Evolutionary conservation across 1,140 invertebrate genomes (phyloP), one percentile per base, ranked within the genome.

Genomic region (Drosophila tropicalis): DNA sequence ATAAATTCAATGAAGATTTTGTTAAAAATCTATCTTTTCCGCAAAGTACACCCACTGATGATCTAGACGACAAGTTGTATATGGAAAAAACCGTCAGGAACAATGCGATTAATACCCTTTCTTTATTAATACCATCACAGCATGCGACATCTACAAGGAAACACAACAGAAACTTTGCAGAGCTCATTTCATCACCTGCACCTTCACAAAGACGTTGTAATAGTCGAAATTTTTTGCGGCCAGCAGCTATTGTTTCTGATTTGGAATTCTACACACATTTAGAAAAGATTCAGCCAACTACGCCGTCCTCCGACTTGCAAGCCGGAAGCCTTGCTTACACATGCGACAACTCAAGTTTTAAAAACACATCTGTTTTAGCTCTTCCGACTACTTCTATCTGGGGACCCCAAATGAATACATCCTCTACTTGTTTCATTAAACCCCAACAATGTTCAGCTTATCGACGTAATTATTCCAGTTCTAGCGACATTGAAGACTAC

Each of bases 311-410:
- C 1, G 3, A 1, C 39, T 0, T n/a, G 17, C 7, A 1, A 58
- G 9, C 1, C 32, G 56, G 15, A 10, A 19, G 32, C 56, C 34
- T 4, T 19, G 4, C 41, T n/a, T 2, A 47, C 44, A 47, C 2
- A 19, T n/a, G 15, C 13, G 51, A 75, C n/a, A 51, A 56, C 1
- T 15, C 75, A 6, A 39, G 34, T 10, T 64, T 64, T 10, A 68
- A 58, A 25, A 64, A 51, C 6, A 54, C 17, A 5, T 36, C 40
- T 39, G 10, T 5, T 36, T 13, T 17, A 25, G 5, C 25, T 17
- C 17, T 1, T 34, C 40, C 5, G 13, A 29, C n/a, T 17, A 12
- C 15, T 41, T 3, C 40, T 36, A 36, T 7, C 3, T 1, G 12
- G 2, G n/a, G 3, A 0, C 0, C 17, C 44, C 15, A 17, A 47